Percentiles rank a stretch among this genome's conserved stretches.
Conservation (phyloP, 2,797 vertebrate genomes). For the Falco columbarius region DNA sequence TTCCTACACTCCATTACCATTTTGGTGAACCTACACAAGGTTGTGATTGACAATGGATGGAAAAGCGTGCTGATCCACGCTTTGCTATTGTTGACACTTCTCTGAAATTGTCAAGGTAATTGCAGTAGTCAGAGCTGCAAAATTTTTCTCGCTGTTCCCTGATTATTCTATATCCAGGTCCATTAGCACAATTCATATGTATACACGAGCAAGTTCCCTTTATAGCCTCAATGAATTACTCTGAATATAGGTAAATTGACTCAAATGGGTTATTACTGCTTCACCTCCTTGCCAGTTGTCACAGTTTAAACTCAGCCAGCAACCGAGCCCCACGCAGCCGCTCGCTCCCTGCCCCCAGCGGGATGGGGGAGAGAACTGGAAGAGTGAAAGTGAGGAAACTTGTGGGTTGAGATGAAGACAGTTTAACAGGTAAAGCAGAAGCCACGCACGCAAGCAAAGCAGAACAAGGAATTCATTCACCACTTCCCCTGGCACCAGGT, state of each 20-base stretch:
- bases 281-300: not conserved
- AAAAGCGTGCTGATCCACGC: not conserved
- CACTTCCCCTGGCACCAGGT: accelerated
- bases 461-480: not conserved
- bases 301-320: not conserved
- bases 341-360: not conserved
- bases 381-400: not conserved
- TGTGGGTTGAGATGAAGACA: not conserved
- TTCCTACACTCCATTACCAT: not conserved
- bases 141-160: not conserved
- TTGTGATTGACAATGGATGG: not conserved
- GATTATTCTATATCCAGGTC: constrained; percentile 3
- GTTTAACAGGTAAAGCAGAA: not conserved
- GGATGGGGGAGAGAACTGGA: not conserved
- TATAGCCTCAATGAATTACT: constrained; percentile 9
- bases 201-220: constrained; percentile 36
- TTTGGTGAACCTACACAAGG: not conserved
- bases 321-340: not conserved
- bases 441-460: not conserved
- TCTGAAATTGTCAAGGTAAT: not conserved
- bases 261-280: constrained; percentile 25
- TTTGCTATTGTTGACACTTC: not conserved
- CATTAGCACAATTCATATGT: not conserved
- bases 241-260: constrained; percentile 30
- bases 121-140: not conserved